A percentile compares a stretch with the other conserved stretches of the same genome.
Evolutionary conservation across 2,888 invertebrate genomes (phyloP).

Genomic region (Conistra vaccinii): DNA sequence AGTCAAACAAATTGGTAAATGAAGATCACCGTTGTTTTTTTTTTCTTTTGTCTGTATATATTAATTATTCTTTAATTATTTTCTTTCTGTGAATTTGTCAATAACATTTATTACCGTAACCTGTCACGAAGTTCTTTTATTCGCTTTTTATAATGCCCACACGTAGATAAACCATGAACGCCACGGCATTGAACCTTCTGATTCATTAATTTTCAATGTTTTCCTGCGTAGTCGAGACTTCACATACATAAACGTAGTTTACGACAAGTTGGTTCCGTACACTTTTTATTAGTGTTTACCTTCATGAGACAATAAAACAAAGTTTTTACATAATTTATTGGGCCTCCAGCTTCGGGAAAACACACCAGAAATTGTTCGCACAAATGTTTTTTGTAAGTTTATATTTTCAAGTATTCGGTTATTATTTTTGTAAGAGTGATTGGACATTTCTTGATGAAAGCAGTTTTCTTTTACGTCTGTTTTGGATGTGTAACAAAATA

Average conservation of each 20-base stretch:
- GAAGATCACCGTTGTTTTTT: neutral
- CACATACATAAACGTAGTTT: slow-evolving; percentile 53
- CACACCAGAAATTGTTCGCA: slow-evolving; percentile 37
- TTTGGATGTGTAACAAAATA: no score
- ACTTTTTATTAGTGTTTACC: slow-evolving; percentile 64
- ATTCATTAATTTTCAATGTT: neutral
- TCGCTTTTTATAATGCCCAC: neutral
- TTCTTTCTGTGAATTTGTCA: neutral
- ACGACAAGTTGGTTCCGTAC: slow-evolving; percentile 57
- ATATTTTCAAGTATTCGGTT: slow-evolving; percentile 36
- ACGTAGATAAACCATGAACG: neutral
- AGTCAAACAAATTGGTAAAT: neutral
- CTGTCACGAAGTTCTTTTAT: neutral
- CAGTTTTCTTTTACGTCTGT: neutral
- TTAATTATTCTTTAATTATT: neutral
- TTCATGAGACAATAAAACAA: slow-evolving; percentile 58
- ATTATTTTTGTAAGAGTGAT: slow-evolving; percentile 25
- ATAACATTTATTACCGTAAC: no score
- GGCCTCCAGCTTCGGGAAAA: slow-evolving; percentile 41
- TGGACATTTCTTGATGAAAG: neutral
- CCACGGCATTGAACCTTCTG: slow-evolving; percentile 22
- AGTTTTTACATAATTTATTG: slow-evolving; percentile 64
- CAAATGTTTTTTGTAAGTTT: slow-evolving; percentile 38
- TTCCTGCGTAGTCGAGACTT: slow-evolving; percentile 20
- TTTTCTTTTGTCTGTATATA: neutral